Conservation (phyloP, 2,113 vertebrate genomes). For the Halichoeres trimaculatus region DNA sequence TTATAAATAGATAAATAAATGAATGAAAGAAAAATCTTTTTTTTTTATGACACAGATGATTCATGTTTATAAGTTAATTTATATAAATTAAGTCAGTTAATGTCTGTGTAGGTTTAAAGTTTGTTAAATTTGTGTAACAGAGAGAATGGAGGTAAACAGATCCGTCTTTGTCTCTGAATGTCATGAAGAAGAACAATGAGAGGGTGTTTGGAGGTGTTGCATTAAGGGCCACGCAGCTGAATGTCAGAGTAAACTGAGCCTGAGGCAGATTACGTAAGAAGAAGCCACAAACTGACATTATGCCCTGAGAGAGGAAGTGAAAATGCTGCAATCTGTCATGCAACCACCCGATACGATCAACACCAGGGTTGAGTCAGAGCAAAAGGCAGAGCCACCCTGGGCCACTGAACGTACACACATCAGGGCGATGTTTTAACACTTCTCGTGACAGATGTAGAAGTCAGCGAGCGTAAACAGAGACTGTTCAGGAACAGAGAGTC, state of each 20-base stretch:
- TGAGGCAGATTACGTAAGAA: neutral
- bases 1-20: neutral
- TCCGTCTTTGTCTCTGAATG: too few relatives aligned
- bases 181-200: too few relatives aligned
- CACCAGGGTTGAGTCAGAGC: neutral
- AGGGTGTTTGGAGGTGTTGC: neutral
- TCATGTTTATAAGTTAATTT: too few relatives aligned
- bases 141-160: too few relatives aligned
- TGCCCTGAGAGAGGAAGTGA: neutral
- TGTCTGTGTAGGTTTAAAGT: too few relatives aligned
- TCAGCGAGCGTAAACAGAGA: neutral
- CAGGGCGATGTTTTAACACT: neutral
- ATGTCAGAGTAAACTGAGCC: neutral
- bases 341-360: neutral
- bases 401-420: too few relatives aligned
- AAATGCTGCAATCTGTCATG: neutral
- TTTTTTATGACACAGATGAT: too few relatives aligned
- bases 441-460: neutral
- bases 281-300: constrained; percentile 3
- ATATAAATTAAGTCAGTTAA: too few relatives aligned
- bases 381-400: neutral
- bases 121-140: too few relatives aligned
- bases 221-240: neutral
- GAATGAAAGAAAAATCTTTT: too few relatives aligned
- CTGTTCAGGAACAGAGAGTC: too few relatives aligned